phyloP scores from a whole-genome alignment of 1,140 invertebrate genomes.

The Brachionus rubens region DNA sequence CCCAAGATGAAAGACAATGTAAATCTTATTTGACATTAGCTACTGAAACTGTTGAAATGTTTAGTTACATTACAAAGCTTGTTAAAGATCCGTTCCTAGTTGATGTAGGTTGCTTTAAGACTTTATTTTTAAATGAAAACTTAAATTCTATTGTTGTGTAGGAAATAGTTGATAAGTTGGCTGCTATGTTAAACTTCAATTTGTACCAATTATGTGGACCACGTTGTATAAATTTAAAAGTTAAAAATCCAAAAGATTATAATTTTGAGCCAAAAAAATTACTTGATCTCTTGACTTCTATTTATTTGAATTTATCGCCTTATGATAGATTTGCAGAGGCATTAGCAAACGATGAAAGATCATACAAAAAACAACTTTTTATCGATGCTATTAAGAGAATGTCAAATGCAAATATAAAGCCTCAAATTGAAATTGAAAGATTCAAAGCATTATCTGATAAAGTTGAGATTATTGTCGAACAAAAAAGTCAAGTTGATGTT shows the following conservation, averaged over 20 bases:
- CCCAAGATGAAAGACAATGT: slow-evolving; percentile 86
- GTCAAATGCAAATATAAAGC: slow-evolving; percentile 76
- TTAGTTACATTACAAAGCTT: slow-evolving; percentile 89
- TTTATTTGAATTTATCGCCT: slow-evolving; percentile 92
- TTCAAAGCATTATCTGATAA: slow-evolving; percentile 75
- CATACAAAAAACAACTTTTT: slow-evolving; percentile 85
- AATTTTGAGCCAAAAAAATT: slow-evolving; percentile 89
- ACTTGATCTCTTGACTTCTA: slow-evolving; percentile 84
- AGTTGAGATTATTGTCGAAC: slow-evolving; percentile 74
- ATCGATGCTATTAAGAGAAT: slow-evolving; percentile 79
- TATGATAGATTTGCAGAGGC: slow-evolving; percentile 77
- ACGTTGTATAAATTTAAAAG: slow-evolving; percentile 94
- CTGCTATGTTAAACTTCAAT: slow-evolving; percentile 97
- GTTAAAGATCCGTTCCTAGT: slow-evolving; percentile 89
- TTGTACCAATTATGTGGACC: slow-evolving; percentile 91
- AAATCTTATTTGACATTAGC: slow-evolving; percentile 89
- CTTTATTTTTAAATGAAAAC: neutral
- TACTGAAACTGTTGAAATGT: slow-evolving; percentile 93
- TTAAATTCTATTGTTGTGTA: slow-evolving; percentile 49
- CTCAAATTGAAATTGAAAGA: slow-evolving; percentile 71
- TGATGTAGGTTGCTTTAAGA: slow-evolving; percentile 64
- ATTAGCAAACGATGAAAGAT: slow-evolving; percentile 85
- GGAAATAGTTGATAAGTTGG: slow-evolving; percentile 82
- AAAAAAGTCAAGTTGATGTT: slow-evolving; percentile 67
- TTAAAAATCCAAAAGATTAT: slow-evolving; percentile 88